Base-by-base conservation (phyloP, 2,797 vertebrate species). In the Parambassis ranga region DNA sequence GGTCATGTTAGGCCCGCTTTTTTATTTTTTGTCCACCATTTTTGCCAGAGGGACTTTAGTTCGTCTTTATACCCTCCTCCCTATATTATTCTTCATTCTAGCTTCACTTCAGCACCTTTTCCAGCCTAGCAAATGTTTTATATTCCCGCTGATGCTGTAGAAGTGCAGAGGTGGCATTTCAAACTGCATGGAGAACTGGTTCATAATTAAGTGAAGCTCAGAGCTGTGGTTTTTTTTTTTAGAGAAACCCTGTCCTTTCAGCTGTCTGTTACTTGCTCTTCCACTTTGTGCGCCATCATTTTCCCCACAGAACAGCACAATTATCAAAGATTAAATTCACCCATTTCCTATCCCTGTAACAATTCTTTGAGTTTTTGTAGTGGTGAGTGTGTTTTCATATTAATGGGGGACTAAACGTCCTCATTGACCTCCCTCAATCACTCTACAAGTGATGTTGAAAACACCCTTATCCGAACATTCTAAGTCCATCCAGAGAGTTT, bases 121-220 rank as follows among this genome's bases (percentile, higher is more conserved):
- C 42, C 28, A 24, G 18, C 18, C 23, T 19, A 14, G 38, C 28
- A 42, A 73, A 59, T 59, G 28, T 67, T 48, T 56, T 51, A 62
- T 69, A 48, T 57, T 70, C 61, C 66, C 60, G 51, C 35, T 60
- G 79, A 76, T 38, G 20, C 46, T 26, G 7, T 33, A 59, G 37
- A 68, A 74, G 65, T 75, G 71, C 79, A 78, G 43, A 49, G 61
- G 65, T 81, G 72, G 72, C 77, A 83, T 87, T 86, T 83, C 48
- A 53, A 65, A 71, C 62, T 65, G 43, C 42, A 52, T 6, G 33
- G 51, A 50, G 62, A 80, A 63, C 27, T 22, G 20, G 27, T 60
- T 83, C 32, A 63, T 86, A 79, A 89, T 89, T 83, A 87, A 79
- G 49, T 35, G 30, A 63, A 50, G 38, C 47, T 51, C 57, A 36